Base-by-base conservation (phyloP, 2,113 vertebrate species). In the Syrmaticus mikado region DNA sequence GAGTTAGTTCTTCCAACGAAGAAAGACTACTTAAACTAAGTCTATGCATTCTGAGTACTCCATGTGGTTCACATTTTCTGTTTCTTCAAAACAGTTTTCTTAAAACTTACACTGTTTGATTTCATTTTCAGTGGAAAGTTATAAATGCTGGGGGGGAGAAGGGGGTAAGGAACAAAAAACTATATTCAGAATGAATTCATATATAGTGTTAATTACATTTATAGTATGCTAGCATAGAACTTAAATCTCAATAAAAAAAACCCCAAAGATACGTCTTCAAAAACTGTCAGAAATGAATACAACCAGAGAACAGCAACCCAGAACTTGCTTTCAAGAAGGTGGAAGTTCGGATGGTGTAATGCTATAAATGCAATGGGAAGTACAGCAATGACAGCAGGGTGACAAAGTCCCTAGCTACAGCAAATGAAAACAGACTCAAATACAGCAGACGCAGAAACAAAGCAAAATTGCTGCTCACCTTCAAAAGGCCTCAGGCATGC, bases 51-150 rank as follows among this genome's bases (percentile, higher is more conserved):
- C 19, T 34, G 53, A 64, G 60, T 12, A 38, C 32, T 67, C 71
- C 94, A 90, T 90, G 85, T 96, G 93, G 82, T 88, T 95, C 83
- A 40, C 65, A 92, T 96, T 94, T 96, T 46, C 85, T 61, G 5
- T 43, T 85, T 87, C 79, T 78, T 89, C 72, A 71, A 60, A 91
- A 76, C 2, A 38, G 34, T 19, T 71, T 71, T 46, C 65, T 80
- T 43, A 89, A 85, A 85, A 65, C 50, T 85, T 72, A 67, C 34
- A 18, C 22, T 28, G 66, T 45, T 73, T 73, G 38, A 85, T 89
- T 95, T 80, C 16, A 43, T 82, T 74, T 89, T 61, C 74, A 79
- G 40, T 28, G 40, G 16, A 40, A 64, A 40, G 38, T 40, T 64
- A 19, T 28, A 28, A 64, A 8, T 27, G 36, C 2, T 16, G 22